Evolutionary conservation across 2,113 vertebrate species (phyloP), one percentile per base, ranked within the genome.

Genomic region (Falcunculus frontatus): DNA sequence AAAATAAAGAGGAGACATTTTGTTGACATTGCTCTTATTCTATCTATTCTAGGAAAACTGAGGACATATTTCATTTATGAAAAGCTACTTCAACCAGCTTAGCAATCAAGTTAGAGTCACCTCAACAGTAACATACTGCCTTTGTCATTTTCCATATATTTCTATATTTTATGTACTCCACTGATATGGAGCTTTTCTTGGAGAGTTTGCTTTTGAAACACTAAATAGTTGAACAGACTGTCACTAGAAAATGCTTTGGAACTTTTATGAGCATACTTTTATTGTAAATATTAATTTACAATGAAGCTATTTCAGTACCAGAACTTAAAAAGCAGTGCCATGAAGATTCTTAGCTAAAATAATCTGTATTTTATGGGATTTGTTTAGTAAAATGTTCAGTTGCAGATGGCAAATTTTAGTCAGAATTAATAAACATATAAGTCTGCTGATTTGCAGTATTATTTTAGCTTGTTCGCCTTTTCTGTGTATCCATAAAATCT

Each of bases 51-150:
- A 95, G 60, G 79, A 95, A 94, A 95, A 88, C 52, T 50, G 41
- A 65, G 20, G 26, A 78, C 49, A 88, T 93, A 94, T 96, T 97
- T 96, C 72, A 88, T 87, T 97, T 95, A 93, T 96, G 90, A 97
- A 95, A 95, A 97, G 83, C 64, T 63, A 74, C 80, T 95, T 95
- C 59, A 92, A 69, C 87, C 27, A 83, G 80, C 68, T 96, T 72
- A 94, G 81, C 84, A 96, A 96, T 97, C 87, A 89, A 88, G 87
- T 93, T 80, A 87, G 44, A 88, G 91, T 53, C 53, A 95, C 87
- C 77, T 96, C 76, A 96, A 72, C 80, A 72, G 56, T 90, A 95
- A 56, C 72, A 55, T 85, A 90, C 69, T 53, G 91, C 84, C 86
- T 97, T 95, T 95, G 92, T 90, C 91, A 93, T 87, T 92, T 90